These are phyloP conservation scores for Pteruthius melanotis DNA, from an alignment of 2,113 vertebrate genomes.

Conservation along the genomic window DNA sequence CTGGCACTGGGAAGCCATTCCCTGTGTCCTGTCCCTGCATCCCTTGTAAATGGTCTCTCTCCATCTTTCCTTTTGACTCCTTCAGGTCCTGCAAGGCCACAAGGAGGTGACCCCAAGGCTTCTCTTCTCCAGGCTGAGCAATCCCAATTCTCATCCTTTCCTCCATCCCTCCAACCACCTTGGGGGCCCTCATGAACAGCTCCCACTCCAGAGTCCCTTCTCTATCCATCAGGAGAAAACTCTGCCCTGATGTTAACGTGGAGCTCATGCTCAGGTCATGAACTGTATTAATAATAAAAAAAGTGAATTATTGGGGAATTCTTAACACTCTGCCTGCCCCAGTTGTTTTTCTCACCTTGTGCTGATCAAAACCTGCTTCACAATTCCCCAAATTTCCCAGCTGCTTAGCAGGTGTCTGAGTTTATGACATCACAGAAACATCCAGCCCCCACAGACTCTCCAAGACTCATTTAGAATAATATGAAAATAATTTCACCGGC, in stretches of 20 bases:
- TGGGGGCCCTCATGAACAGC: neutral
- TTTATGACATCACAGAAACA: neutral
- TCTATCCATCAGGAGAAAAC: neutral
- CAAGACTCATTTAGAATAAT: neutral
- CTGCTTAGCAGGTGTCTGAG: neutral
- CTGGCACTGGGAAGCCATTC: neutral
- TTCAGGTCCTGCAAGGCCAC: neutral
- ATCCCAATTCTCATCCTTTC: rapidly evolving
- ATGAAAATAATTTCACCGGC: neutral
- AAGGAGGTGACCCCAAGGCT: rapidly evolving
- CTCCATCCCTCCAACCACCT: neutral
- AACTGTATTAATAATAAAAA: neutral
- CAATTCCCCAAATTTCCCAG: neutral
- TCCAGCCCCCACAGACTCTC: neutral
- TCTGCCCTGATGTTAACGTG: neutral
- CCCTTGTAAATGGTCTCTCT: rapidly evolving
- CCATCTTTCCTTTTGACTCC: neutral
- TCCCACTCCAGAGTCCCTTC: neutral
- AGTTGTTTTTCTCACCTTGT: neutral
- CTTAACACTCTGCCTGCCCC: neutral
- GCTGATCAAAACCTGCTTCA: neutral
- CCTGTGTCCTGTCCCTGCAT: neutral
- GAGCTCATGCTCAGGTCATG: neutral
- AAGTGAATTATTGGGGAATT: neutral
- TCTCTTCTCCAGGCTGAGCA: neutral